Base-by-base conservation (phyloP, 2,113 vertebrate genomes). In the Thamnophis sirtalis region DNA sequence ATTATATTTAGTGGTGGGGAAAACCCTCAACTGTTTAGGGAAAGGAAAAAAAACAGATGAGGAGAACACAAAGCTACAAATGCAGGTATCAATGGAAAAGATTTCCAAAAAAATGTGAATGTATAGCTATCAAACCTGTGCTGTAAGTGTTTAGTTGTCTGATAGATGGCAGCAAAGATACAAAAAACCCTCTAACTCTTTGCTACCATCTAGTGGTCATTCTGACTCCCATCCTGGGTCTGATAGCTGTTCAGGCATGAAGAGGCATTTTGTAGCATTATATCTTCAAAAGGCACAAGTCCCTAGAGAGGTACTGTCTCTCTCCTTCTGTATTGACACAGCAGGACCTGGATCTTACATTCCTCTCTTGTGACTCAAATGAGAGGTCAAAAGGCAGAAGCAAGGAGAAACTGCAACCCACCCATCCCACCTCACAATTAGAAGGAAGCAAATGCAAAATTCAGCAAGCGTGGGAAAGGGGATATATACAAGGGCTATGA, bases 201-300 rank as follows among this genome's bases (percentile, higher is more conserved):
- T 80, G 73, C 73, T 80, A 21, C 33, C 73, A 43, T 21, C 73
- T 80, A 80, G n/a, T 80, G 73, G 33, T 80, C 63, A 68, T n/a
- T 68, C 13, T 13, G 11, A 68, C 28, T 68, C 33, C 63, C 63
- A 68, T 68, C 60, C 60, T 68, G 11, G 60, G 0, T 80, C 73
- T 21, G 33, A 38, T 38, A 38, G 63, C 63, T 68, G 4, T 68
- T 68, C 63, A 68, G 73, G 73, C 33, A 33, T 86, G 88, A 11
- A 50, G 91, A 60, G 54, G 87, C 48, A 10, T 50, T 80, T 43
- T 22, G 50, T 15, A 50, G 55, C 91, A 55, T 80, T 80, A 21
- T 43, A 80, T 86, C 87, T 80, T 43, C 54, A 51, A 89, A 89
- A 92, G 91, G 87, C 91, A 86, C 91, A 92, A 92, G 55, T 92